These are phyloP conservation scores for Mastacembelus armatus DNA, from an alignment of 2,797 vertebrate genomes.

Conservation along the genomic window DNA sequence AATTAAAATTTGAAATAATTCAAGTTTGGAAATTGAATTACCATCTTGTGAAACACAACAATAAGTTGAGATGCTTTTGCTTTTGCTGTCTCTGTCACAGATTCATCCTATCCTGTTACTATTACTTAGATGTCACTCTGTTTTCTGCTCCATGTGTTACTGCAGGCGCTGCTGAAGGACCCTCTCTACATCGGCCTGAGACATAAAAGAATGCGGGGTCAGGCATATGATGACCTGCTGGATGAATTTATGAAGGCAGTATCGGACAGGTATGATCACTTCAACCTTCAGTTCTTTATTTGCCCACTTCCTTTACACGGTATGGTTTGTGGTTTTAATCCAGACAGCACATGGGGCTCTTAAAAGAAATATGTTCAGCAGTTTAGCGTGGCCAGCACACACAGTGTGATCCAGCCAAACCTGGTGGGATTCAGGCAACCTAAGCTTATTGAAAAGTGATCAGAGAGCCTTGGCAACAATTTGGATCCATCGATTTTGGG, in stretches of 20 bases:
- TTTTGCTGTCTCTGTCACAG: too few relatives aligned
- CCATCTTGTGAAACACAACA: too few relatives aligned
- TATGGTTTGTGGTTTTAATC: constrained; percentile 55
- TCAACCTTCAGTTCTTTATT: constrained; percentile 30
- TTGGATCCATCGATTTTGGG: constrained; percentile 15
- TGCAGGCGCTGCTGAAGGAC: constrained; percentile 91
- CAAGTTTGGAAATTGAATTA: too few relatives aligned
- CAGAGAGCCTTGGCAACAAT: constrained; percentile 8
- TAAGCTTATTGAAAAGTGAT: constrained; percentile 46
- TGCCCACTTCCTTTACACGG: constrained; percentile 45
- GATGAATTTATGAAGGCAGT: constrained; percentile 98
- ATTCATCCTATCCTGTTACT: too few relatives aligned
- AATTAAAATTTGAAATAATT: too few relatives aligned
- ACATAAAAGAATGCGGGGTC: constrained; percentile 92
- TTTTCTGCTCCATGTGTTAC: constrained; percentile 42
- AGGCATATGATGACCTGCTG: constrained; percentile 92
- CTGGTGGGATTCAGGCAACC: constrained; percentile 33
- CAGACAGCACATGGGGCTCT: constrained; percentile 29
- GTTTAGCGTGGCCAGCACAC: constrained; percentile 46
- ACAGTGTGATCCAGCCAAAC: constrained; percentile 19
- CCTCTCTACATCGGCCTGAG: constrained; percentile 96
- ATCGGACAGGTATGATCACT: constrained; percentile 88
- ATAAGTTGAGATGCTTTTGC: too few relatives aligned
- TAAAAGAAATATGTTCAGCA: constrained; percentile 64
- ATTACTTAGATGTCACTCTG: too few relatives aligned